These are phyloP conservation scores for Venusia cambrica DNA, from an alignment of 2,888 invertebrate genomes.

Conservation along the genomic window DNA sequence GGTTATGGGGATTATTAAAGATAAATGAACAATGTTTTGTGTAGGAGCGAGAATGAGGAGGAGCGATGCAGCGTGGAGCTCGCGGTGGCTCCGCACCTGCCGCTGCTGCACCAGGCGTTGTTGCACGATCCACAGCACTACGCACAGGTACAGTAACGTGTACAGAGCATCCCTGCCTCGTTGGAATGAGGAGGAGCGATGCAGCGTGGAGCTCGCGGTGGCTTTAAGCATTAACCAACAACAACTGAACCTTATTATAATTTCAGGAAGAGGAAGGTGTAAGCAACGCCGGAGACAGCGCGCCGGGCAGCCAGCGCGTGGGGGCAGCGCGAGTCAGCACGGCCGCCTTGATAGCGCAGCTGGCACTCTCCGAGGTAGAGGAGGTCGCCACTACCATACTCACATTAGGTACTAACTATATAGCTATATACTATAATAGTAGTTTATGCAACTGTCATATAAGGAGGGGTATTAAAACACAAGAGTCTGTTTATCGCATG, in stretches of 20 bases:
- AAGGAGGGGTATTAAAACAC: too few species aligned
- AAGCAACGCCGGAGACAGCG: conserved; percentile 1
- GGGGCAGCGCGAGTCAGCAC: conserved; percentile 87
- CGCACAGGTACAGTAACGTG: conserved; percentile 17
- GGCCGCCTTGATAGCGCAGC: conserved; percentile 87
- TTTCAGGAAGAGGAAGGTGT: conserved; percentile 6
- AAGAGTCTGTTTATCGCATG: too few species aligned
- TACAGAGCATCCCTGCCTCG: too few species aligned
- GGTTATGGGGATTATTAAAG: too few species aligned
- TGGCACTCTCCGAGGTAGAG: conserved; percentile 87
- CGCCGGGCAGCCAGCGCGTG: conserved; percentile 65
- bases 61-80: conserved; percentile 53
- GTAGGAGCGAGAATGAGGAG: conserved; percentile 23
- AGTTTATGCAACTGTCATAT: too few species aligned
- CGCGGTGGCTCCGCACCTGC: conserved; percentile 68
- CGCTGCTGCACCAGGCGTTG: conserved; percentile 69
- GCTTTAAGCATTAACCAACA: too few species aligned
- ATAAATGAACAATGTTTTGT: too few species aligned
- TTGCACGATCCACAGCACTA: conserved; percentile 38
- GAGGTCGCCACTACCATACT: conserved; percentile 85
- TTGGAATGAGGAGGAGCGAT: conserved; percentile 33
- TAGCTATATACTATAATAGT: too few species aligned
- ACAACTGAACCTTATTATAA: too few species aligned
- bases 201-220: conserved; percentile 57
- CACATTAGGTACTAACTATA: conserved; percentile 62